Evolutionary conservation across 2,797 vertebrate species (phyloP).

Genomic region (Ispidina picta): DNA sequence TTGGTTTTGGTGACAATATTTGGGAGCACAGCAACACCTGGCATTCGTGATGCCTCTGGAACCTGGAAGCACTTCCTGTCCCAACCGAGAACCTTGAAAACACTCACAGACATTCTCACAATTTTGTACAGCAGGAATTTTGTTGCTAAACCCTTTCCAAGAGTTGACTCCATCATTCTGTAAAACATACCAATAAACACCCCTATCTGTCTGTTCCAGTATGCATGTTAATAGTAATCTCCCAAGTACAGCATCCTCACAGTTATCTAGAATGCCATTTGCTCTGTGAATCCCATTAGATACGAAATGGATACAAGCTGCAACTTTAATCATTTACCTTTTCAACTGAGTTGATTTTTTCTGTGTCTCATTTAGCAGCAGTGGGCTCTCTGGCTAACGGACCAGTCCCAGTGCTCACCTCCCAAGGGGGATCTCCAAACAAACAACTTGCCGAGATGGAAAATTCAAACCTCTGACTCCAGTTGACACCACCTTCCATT

Average conservation of each 20-base stretch:
- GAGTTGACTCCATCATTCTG: neutral
- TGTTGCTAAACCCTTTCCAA: neutral
- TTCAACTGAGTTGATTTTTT: neutral
- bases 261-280: neutral
- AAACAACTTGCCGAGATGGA: neutral
- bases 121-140: neutral
- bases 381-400: neutral
- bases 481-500: constrained; percentile 40
- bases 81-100: neutral
- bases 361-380: neutral
- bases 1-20: neutral
- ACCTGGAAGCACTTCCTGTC: neutral
- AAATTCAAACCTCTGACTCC: constrained; percentile 46
- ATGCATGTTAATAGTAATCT: neutral
- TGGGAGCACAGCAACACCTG: neutral
- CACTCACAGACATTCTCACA: neutral
- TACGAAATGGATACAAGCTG: neutral
- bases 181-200: neutral
- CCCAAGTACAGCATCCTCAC: neutral
- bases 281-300: neutral
- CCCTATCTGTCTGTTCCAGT: neutral
- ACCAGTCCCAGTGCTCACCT: neutral
- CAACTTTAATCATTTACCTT: neutral
- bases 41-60: neutral
- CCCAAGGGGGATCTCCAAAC: constrained; percentile 10